Evolutionary conservation across 2,888 invertebrate genomes (phyloP).

Genomic region (Lithodes maja): DNA sequence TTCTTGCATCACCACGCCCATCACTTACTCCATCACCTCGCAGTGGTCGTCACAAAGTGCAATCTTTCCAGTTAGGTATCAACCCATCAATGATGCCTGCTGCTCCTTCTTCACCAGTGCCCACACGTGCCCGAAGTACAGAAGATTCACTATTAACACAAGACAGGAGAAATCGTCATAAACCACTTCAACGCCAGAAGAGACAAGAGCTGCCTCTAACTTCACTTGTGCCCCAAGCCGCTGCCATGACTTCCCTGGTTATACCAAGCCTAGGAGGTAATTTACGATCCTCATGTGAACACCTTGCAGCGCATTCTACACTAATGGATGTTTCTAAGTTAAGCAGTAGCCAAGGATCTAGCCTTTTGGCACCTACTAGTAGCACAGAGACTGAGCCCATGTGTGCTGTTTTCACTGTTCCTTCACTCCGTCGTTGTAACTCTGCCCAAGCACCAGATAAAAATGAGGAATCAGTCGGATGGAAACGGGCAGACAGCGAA

Average conservation of each 20-base stretch:
- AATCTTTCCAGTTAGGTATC: constrained; percentile 60
- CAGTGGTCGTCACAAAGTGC: constrained; percentile 36
- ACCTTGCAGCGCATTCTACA: constrained; percentile 46
- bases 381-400: constrained; percentile 66
- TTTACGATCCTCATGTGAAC: constrained; percentile 65
- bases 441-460: constrained; percentile 60
- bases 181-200: constrained; percentile 47
- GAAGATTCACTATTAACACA: background rate
- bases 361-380: constrained; percentile 32
- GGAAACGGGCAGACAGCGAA: constrained; percentile 63
- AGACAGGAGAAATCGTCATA: constrained; percentile 42
- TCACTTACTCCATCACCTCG: constrained; percentile 40
- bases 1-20: constrained; percentile 30
- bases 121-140: constrained; percentile 4
- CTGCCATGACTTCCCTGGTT: constrained; percentile 33
- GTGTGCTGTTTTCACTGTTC: constrained; percentile 66
- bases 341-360: constrained; percentile 17
- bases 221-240: constrained; percentile 2
- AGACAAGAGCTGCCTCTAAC: constrained; percentile 34
- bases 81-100: constrained; percentile 32
- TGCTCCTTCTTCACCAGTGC: constrained; percentile 26
- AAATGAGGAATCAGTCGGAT: constrained; percentile 27
- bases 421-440: constrained; percentile 57
- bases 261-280: constrained; percentile 40
- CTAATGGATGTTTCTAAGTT: background rate